Conservation (phyloP, 2,888 invertebrate species). For the Rotaria macrura region DNA sequence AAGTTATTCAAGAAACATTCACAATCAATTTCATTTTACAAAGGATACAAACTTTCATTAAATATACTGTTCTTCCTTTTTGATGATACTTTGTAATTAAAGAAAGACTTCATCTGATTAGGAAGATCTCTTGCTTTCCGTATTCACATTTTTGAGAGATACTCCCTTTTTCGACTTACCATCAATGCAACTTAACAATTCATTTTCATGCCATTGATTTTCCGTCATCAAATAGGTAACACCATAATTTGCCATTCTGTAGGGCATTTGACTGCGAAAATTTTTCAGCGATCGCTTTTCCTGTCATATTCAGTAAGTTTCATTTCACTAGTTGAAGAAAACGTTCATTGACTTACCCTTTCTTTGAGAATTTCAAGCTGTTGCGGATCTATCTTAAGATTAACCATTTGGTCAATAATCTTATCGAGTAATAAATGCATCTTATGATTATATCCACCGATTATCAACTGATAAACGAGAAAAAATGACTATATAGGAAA, state of each 20-base stretch:
- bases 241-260: not conserved
- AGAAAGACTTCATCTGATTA: too few species aligned
- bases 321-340: not conserved
- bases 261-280: not conserved
- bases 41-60: too few species aligned
- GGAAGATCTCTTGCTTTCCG: too few species aligned
- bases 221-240: not conserved
- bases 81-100: too few species aligned
- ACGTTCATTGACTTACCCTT: constrained; percentile 53
- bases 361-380: constrained; percentile 76
- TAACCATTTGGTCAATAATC: constrained; percentile 70
- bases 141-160: too few species aligned
- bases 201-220: not conserved
- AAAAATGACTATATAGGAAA: not conserved
- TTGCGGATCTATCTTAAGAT: constrained; percentile 69
- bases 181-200: constrained; percentile 10
- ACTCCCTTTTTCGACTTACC: not conserved
- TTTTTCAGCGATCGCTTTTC: not conserved
- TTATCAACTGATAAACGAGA: constrained; percentile 59
- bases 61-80: too few species aligned
- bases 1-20: too few species aligned
- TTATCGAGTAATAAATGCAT: constrained; percentile 62
- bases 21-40: too few species aligned
- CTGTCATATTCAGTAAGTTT: not conserved
- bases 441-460: constrained; percentile 83